These are phyloP conservation scores for Nomada ferruginata DNA, from an alignment of 2,888 invertebrate genomes.

Conservation along the genomic window DNA sequence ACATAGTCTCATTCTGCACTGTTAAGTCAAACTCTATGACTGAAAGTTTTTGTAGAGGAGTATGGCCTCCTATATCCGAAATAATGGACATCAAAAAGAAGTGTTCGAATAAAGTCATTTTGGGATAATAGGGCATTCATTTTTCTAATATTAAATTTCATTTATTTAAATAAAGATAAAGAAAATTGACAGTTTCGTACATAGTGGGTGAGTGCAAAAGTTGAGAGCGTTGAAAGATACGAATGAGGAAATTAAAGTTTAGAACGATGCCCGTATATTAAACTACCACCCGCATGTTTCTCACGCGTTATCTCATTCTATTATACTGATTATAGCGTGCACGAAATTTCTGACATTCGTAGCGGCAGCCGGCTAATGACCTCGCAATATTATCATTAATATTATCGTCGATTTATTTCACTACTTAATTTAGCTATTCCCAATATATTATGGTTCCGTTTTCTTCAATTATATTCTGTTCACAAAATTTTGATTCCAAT, in stretches of 20 bases:
- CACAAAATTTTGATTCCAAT: too few relatives aligned
- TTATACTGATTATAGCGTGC: conserved; percentile 12
- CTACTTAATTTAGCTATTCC: background rate
- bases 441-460: too few relatives aligned
- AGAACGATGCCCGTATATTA: conserved; percentile 39
- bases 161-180: too few relatives aligned
- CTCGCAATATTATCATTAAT: conserved; percentile 33
- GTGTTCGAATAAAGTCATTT: too few relatives aligned
- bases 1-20: background rate
- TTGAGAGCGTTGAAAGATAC: background rate
- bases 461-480: too few relatives aligned
- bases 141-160: too few relatives aligned
- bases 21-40: background rate
- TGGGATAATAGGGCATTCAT: too few relatives aligned
- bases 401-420: conserved; percentile 40
- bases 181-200: too few relatives aligned
- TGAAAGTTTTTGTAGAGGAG: too few relatives aligned
- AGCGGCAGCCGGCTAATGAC: conserved; percentile 4
- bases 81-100: too few relatives aligned
- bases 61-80: too few relatives aligned
- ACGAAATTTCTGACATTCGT: conserved; percentile 49
- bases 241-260: conserved; percentile 18
- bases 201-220: too few relatives aligned
- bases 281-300: conserved; percentile 60
- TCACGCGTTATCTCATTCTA: conserved; percentile 4